Percentiles rank a stretch among this genome's conserved stretches.
These are phyloP conservation scores for Camptogramma bilineatum DNA, from an alignment of 2,888 invertebrate genomes.

Conservation along the genomic window DNA sequence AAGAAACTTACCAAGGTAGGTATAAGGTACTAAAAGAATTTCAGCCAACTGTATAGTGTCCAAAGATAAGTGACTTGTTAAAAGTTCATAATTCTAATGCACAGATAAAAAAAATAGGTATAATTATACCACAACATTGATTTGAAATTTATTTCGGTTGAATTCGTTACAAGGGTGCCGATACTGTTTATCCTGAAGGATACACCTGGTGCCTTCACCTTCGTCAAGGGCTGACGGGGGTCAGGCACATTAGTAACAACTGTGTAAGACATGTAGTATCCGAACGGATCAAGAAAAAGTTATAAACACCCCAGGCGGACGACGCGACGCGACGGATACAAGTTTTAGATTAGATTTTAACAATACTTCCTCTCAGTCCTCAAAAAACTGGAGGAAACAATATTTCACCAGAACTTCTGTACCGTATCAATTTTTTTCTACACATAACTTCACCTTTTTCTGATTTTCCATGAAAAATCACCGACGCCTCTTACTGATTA, in stretches of 20 bases:
- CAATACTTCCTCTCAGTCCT: conserved; percentile 21
- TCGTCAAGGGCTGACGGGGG: conserved; percentile 70
- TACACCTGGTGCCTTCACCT: conserved; percentile 69
- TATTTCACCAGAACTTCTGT: conserved; percentile 8
- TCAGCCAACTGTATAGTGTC: too few species aligned
- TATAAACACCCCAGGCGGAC: conserved; percentile 39
- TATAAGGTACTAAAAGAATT: too few species aligned
- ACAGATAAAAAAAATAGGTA: conserved; percentile 27
- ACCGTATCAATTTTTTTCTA: conserved; percentile 7
- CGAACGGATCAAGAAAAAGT: conserved; percentile 46
- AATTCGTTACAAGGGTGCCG: conserved; percentile 63
- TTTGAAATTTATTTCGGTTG: conserved; percentile 60
- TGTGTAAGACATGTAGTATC: conserved; percentile 64
- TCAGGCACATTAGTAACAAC: conserved; percentile 71
- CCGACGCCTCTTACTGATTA: neutral
- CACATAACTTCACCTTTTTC: neutral
- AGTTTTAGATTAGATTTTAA: conserved; percentile 46
- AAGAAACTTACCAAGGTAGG: too few species aligned
- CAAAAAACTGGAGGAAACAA: conserved; percentile 8
- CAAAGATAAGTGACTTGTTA: too few species aligned
- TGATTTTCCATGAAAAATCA: neutral
- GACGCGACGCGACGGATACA: conserved; percentile 21
- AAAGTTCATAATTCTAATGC: neutral
- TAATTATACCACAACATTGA: conserved; percentile 52
- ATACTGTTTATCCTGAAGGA: conserved; percentile 59